A percentile compares a stretch with the other conserved stretches of the same genome.
Evolutionary conservation across 1,140 invertebrate species (phyloP).

Genomic region (Frieseomelitta varia): DNA sequence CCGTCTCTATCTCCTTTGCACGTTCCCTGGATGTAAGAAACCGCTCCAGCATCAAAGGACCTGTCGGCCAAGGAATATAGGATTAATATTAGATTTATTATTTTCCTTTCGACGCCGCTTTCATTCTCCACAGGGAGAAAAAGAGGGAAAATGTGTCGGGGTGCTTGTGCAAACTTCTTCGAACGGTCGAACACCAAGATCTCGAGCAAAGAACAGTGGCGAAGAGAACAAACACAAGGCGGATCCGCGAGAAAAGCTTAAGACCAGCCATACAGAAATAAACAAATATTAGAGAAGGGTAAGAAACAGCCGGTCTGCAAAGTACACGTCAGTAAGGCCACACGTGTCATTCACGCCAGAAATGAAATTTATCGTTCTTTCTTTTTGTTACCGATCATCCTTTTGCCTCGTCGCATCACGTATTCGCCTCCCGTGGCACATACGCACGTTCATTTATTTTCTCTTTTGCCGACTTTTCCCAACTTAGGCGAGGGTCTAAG

Average conservation of each 20-base stretch:
- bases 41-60: constrained; percentile 29
- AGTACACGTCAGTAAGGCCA: constrained; percentile 33
- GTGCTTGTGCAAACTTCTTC: constrained; percentile 35
- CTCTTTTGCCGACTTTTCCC: neutral
- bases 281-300: constrained; percentile 63
- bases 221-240: constrained; percentile 58
- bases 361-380: constrained; percentile 44
- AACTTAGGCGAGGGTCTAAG: neutral
- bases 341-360: constrained; percentile 3
- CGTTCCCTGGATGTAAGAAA: neutral
- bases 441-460: neutral
- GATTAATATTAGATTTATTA: constrained; percentile 63
- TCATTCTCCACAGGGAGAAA: neutral
- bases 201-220: neutral
- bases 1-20: no score
- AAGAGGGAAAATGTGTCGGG: constrained; percentile 14
- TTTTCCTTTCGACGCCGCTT: constrained; percentile 43
- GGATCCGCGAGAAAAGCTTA: constrained; percentile 64
- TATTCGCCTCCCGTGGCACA: neutral
- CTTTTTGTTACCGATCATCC: neutral
- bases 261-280: constrained; percentile 58
- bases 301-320: constrained; percentile 44
- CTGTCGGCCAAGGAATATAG: constrained; percentile 7
- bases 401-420: constrained; percentile 5
- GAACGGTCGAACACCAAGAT: neutral